Evolutionary conservation across 2,888 invertebrate species (phyloP), one percentile per base, ranked within the genome.

Genomic region (Julus scanicus): DNA sequence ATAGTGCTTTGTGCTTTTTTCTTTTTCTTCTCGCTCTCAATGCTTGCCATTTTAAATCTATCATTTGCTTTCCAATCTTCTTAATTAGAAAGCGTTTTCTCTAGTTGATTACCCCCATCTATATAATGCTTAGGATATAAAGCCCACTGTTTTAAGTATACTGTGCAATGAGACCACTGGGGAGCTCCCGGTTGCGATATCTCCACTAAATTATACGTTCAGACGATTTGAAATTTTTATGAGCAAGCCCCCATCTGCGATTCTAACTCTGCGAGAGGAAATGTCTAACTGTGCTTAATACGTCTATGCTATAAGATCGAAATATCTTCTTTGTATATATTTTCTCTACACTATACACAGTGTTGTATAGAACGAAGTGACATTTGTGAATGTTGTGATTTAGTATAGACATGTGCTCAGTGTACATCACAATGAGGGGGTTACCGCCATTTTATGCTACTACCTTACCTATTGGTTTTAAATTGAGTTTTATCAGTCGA

Each of bases 41-140:
- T 71, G 71, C 71, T 71, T 29, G n/a, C 71, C 71, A 71, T 29
- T 71, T 29, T 71, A 71, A 71, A 71, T 71, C 71, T 71, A 71
- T 71, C 71, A 71, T 71, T 71, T 71, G 71, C 71, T 71, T 71
- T 71, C 71, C 71, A 71, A 71, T 71, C 71, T 71, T 71, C 71
- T 71, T 71, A 71, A 71, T 71, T 71, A 71, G 71, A 71, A 71
- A 71, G 71, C 71, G 71, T 71, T 71, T 71, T 71, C 71, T 71
- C 71, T 29, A 71, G 71, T 71, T 71, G 71, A 71, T 71, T 71
- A 71, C 71, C 71, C 71, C 71, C 71, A 71, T 71, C 71, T 3
- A 71, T 71, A 71, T n/a, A 29, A 29, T 29, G 29, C 71, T 29
- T 29, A 9, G 29, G 29, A 71, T 71, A 20, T 71, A 71, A 71